A percentile compares a stretch with the other conserved stretches of the same genome.
Conservation (phyloP, 2,797 vertebrate genomes). For the Macropus fuliginosus region DNA sequence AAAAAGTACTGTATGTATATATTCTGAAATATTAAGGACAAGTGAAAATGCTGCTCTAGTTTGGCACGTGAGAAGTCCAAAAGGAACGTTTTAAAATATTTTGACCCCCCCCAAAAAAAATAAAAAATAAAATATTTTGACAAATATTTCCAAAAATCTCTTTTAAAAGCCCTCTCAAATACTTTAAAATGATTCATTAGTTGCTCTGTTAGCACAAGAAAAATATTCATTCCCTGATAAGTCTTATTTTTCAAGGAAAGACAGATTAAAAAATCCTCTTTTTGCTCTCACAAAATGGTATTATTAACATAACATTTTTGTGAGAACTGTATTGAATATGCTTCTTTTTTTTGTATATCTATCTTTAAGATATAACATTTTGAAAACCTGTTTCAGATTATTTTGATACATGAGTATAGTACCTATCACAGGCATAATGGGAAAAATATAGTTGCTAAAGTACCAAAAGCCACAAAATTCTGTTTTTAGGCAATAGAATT, state of each 20-base stretch:
- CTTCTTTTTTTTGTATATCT: neutral
- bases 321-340: too few relatives aligned
- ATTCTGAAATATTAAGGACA: neutral
- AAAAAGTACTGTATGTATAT: neutral
- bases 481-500: neutral
- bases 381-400: neutral
- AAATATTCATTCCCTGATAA: neutral
- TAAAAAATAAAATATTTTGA: neutral
- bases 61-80: neutral
- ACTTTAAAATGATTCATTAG: neutral
- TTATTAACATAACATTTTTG: too few relatives aligned
- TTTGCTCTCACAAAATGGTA: too few relatives aligned
- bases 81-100: neutral
- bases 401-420: neutral
- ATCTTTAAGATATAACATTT: neutral
- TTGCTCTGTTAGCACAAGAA: neutral
- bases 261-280: neutral
- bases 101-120: too few relatives aligned
- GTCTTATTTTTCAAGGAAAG: neutral
- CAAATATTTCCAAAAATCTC: neutral
- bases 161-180: constrained; percentile 13
- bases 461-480: too few relatives aligned
- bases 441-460: neutral
- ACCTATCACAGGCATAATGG: neutral
- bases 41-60: neutral